These are phyloP conservation scores for Turnix velox DNA, from an alignment of 2,113 vertebrate species.

Conservation along the genomic window DNA sequence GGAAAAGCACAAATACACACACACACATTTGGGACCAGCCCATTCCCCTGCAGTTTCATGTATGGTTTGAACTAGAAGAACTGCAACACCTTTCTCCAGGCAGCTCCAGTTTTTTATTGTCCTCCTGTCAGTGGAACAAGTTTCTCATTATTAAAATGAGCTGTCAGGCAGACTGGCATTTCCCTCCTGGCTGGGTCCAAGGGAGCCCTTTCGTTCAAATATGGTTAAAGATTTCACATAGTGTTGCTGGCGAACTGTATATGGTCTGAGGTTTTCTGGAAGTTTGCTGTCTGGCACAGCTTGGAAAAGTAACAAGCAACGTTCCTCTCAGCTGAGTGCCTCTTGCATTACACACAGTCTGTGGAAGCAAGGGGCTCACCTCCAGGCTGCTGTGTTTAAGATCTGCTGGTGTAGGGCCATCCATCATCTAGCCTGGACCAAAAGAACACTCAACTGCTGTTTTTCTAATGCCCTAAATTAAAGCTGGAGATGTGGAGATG, in stretches of 20 bases:
- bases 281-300: conserved; percentile 52
- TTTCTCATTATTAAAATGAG: conserved; percentile 49
- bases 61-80: not conserved
- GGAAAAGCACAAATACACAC: not conserved
- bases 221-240: conserved; percentile 53
- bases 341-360: conserved; percentile 26
- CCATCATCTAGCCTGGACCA: not conserved
- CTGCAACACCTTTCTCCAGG: not conserved
- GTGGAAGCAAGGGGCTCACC: not conserved
- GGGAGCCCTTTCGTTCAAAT: conserved; percentile 53
- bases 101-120: conserved; percentile 38
- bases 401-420: not conserved
- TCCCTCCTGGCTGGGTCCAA: conserved; percentile 15
- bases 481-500: not conserved
- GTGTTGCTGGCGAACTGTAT: conserved; percentile 54
- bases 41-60: not conserved
- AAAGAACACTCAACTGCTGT: not conserved
- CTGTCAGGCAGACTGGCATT: conserved; percentile 67
- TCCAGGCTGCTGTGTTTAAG: not conserved
- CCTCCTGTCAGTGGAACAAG: conserved; percentile 53
- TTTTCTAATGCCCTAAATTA: not conserved
- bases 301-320: conserved; percentile 1
- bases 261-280: conserved; percentile 64
- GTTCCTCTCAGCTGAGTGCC: conserved; percentile 8
- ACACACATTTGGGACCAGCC: not conserved